Percentiles rank a stretch among this genome's conserved stretches.
Conservation (phyloP, 2,113 vertebrate genomes). For the Paramisgurnus dabryanus region DNA sequence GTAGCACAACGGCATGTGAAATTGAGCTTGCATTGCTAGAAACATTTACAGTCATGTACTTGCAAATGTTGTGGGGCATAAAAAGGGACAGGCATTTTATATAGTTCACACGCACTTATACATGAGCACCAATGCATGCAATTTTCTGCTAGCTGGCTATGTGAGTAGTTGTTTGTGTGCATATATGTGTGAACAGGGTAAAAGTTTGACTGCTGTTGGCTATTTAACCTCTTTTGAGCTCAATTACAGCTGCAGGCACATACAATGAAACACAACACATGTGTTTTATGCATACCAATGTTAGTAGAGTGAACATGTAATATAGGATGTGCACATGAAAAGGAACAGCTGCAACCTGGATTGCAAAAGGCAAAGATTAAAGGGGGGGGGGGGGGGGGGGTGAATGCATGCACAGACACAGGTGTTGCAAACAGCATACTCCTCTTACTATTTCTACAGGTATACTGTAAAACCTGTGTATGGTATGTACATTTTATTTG, state of each 20-base stretch:
- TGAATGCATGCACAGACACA: too few species aligned
- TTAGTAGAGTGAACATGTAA: neutral
- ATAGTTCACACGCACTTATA: neutral
- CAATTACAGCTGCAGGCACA: neutral
- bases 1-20: too few species aligned
- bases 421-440: too few species aligned
- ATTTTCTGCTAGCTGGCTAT: neutral
- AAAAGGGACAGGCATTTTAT: too few species aligned
- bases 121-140: neutral
- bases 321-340: neutral
- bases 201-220: neutral
- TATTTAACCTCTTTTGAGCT: neutral
- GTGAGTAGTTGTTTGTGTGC: neutral
- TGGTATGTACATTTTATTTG: too few species aligned
- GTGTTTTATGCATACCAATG: neutral
- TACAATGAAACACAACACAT: neutral
- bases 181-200: neutral
- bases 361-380: neutral
- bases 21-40: too few species aligned
- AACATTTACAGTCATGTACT: too few species aligned
- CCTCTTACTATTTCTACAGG: too few species aligned
- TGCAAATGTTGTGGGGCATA: too few species aligned
- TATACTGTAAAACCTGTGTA: too few species aligned
- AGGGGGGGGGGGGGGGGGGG: too few species aligned
- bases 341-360: neutral